phyloP scores from a whole-genome alignment of 1,140 invertebrate species.

The Euglossa dilemma region DNA sequence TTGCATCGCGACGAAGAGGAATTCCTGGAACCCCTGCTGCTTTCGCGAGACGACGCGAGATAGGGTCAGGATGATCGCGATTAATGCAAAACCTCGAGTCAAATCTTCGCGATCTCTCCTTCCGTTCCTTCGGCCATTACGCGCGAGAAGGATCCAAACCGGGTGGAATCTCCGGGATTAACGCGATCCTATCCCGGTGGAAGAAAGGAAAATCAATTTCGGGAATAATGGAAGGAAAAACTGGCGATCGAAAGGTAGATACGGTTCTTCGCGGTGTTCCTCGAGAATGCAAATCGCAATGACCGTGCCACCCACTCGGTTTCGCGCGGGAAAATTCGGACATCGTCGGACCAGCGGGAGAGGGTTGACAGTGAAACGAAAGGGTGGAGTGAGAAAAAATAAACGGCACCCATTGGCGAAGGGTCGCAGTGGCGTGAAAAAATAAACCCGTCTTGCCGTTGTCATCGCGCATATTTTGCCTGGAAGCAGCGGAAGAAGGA shows the following conservation, averaged over 20 bases:
- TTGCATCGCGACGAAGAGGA: background rate
- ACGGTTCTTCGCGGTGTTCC: background rate
- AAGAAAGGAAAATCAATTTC: slow-evolving; percentile 17
- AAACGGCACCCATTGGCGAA: too few species aligned
- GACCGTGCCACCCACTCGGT: background rate
- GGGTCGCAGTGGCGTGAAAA: background rate
- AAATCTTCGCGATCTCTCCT: slow-evolving; percentile 4
- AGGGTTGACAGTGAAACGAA: background rate
- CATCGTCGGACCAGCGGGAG: too few species aligned
- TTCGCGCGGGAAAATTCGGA: background rate
- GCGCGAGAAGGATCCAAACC: background rate
- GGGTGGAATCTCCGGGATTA: slow-evolving; percentile 6
- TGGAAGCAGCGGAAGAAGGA: background rate
- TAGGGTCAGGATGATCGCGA: background rate
- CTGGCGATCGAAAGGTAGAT: background rate
- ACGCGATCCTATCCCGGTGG: background rate
- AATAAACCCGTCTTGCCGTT: background rate
- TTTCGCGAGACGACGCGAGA: background rate
- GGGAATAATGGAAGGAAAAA: background rate
- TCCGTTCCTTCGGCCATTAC: background rate
- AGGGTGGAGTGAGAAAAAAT: too few species aligned
- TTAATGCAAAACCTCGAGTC: slow-evolving; percentile 15
- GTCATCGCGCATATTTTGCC: background rate
- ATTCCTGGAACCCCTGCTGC: background rate
- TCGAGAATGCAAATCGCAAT: background rate